phyloP scores from a whole-genome alignment of 2,888 invertebrate species.

The Cephalotes varians region DNA sequence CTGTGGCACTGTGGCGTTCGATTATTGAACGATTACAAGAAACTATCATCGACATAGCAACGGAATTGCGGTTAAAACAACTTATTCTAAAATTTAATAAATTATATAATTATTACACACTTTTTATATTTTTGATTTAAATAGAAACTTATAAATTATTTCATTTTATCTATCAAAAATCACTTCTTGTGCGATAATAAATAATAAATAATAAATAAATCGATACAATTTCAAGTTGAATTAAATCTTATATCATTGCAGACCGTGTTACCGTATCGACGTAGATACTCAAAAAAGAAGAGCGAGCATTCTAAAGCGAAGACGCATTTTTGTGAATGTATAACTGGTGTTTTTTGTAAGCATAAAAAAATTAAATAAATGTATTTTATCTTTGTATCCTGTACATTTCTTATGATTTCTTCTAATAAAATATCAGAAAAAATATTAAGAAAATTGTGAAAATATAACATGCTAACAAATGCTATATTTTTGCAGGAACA shows the following conservation, averaged over 20 bases:
- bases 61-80: constrained; percentile 20
- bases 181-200: no score
- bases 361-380: constrained; percentile 3
- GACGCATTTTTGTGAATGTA: constrained; percentile 4
- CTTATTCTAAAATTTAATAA: not conserved
- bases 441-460: not conserved
- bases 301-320: constrained; percentile 14
- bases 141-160: not conserved
- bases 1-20: constrained; percentile 12
- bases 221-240: not conserved
- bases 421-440: not conserved
- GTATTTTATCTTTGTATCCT: not conserved
- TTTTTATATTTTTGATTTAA: not conserved
- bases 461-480: not conserved
- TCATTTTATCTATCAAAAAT: not conserved
- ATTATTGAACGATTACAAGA: constrained; percentile 19
- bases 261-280: constrained; percentile 10
- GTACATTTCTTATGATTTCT: not conserved
- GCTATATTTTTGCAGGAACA: not conserved
- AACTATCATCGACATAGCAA: not conserved
- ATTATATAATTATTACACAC: no score
- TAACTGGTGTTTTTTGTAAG: not conserved
- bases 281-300: constrained; percentile 18
- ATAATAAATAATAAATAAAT: not conserved
- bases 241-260: not conserved